Evolutionary conservation across 64 coral and sea anemone species (phyloP).

Genomic region (Stylophora pistillata): DNA sequence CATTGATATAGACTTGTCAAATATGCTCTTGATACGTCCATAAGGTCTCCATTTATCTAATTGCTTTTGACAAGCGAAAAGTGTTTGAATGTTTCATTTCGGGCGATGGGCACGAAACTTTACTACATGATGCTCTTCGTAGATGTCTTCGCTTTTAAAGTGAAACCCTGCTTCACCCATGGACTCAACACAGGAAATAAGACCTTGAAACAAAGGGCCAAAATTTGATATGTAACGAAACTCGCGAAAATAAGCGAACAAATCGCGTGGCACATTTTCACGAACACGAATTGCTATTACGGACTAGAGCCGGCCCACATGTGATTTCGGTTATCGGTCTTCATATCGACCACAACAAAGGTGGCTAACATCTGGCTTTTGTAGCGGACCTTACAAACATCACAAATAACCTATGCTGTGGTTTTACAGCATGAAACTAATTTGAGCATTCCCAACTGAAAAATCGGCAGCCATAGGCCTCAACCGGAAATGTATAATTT

Average conservation of each 20-base stretch:
- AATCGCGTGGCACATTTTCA: neutral
- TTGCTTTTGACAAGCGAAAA: too few species aligned
- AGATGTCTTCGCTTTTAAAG: too few species aligned
- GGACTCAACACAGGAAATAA: neutral
- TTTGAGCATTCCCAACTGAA: neutral
- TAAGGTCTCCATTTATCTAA: too few species aligned
- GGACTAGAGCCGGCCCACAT: neutral
- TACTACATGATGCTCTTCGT: too few species aligned
- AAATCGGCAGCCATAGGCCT: neutral
- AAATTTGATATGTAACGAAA: neutral
- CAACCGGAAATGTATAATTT: neutral
- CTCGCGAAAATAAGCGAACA: neutral
- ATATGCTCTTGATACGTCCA: too few species aligned
- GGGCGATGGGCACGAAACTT: too few species aligned
- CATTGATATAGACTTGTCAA: too few species aligned
- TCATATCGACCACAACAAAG: neutral
- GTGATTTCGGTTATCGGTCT: neutral
- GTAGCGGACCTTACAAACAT: neutral
- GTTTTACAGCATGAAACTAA: neutral
- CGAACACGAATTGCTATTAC: neutral
- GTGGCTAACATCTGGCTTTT: slow-evolving; percentile 15
- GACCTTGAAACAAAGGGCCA: neutral
- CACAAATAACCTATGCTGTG: neutral
- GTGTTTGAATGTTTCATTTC: too few species aligned
- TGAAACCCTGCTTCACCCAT: too few species aligned